Base-by-base conservation (phyloP, 2,113 vertebrate species). In the Fukomys damarensis region DNA sequence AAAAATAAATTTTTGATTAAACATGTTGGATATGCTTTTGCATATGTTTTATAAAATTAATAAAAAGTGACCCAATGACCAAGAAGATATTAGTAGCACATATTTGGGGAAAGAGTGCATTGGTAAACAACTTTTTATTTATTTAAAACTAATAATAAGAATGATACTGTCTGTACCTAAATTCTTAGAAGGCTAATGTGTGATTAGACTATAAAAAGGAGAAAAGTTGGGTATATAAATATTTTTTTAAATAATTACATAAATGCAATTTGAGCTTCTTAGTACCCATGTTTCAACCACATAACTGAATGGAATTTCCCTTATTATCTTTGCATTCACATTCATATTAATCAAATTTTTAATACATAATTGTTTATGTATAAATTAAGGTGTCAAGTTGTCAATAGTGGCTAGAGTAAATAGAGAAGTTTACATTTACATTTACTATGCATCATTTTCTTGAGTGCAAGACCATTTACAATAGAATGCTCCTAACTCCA, bases 1-100 rank as follows among this genome's bases (percentile, higher is more conserved):
- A 94, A 80, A 22, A 86, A 63, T 52, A 58, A 86, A 86, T 8
- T 59, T 80, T 83, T 91, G 46, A 52, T 66, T 92, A 87, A 95
- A 81, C 49, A 38, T 70, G 3, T 93, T 76, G 43, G 38, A 87
- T 84, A 82, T 14, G n/a, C n/a, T n/a, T n/a, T 63, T 84, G 38
- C 13, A 35, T 61, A 43, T 61, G 2, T 1, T 85, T 96, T 81
- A 61, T 68, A 95, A 87, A 81, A 32, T 52, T 76, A 90, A 77
- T 95, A 77, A 91, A 80, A 95, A 93, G 3, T 93, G 32, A 58
- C 8, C 3, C 58, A 94, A 76, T 68, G 35, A 91, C 61, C 74
- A 83, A 87, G 30, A 3, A 72, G 65, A 30, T 38, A 65, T 87
- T 59, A 61, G 20, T 30, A 84, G 16, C 7, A 86, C 20, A 92